Percentiles rank a stretch among this genome's conserved stretches.
Evolutionary conservation across 2,888 invertebrate species (phyloP).

Genomic region (Leucophenga montana): DNA sequence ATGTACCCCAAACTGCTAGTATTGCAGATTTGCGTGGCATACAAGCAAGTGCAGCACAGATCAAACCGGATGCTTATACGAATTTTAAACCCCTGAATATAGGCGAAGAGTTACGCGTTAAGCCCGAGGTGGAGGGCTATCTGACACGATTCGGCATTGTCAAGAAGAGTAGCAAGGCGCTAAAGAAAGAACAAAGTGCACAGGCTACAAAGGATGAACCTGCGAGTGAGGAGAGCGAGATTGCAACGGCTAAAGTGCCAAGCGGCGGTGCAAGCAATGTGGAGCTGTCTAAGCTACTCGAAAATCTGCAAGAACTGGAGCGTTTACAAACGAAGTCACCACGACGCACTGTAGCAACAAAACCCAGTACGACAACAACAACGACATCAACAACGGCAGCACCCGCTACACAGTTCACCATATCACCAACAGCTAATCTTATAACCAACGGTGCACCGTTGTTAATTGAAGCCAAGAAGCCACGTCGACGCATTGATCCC

Average conservation of each 20-base stretch:
- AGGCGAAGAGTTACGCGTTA: slow-evolving; percentile 65
- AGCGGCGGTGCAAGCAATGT: slow-evolving; percentile 43
- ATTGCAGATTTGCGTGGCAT: slow-evolving; percentile 63
- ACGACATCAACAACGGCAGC: slow-evolving; percentile 47
- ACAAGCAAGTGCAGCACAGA: slow-evolving; percentile 58
- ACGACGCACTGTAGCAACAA: slow-evolving; percentile 28
- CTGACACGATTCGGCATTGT: slow-evolving; percentile 73
- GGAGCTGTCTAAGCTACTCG: slow-evolving; percentile 73
- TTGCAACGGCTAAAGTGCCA: slow-evolving; percentile 61
- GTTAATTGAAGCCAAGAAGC: slow-evolving; percentile 65
- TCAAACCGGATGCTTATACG: slow-evolving; percentile 69
- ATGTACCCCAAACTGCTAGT: slow-evolving; percentile 49
- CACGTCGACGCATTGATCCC: slow-evolving; percentile 66
- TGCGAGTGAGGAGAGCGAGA: slow-evolving; percentile 59
- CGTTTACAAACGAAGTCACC: slow-evolving; percentile 56
- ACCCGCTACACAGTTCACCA: slow-evolving; percentile 38
- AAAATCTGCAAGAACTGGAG: slow-evolving; percentile 72
- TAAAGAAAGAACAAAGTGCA: slow-evolving; percentile 54
- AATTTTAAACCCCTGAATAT: slow-evolving; percentile 72
- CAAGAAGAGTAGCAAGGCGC: slow-evolving; percentile 65
- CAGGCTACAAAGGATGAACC: slow-evolving; percentile 53
- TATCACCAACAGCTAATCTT: slow-evolving; percentile 49
- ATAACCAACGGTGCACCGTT: slow-evolving; percentile 65
- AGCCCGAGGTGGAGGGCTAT: slow-evolving; percentile 71
- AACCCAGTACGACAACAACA: slow-evolving; percentile 27